Conservation (phyloP, 2,113 vertebrate species). For the Catharus minimus region DNA sequence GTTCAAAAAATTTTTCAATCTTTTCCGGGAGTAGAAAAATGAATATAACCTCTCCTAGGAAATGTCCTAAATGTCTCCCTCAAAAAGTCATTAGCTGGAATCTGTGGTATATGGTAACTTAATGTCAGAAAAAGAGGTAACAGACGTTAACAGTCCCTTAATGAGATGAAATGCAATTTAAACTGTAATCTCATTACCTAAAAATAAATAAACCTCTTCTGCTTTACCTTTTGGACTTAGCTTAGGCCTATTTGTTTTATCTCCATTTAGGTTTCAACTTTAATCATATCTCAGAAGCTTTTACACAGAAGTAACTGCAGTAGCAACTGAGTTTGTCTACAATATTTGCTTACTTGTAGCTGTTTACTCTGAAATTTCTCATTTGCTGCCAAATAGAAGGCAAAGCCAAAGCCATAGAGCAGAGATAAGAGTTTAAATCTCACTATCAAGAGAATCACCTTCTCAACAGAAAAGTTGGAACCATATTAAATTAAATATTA, state of each 20-base stretch:
- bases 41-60: conserved; percentile 40
- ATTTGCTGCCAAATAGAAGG: conserved; percentile 30
- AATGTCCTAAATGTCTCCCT: conserved; percentile 54
- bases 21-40: conserved; percentile 24
- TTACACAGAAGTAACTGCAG: conserved; percentile 17
- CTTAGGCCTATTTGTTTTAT: conserved; percentile 42
- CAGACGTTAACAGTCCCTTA: conserved; percentile 53
- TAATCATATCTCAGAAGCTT: conserved; percentile 51
- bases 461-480: neutral
- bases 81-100: conserved; percentile 58
- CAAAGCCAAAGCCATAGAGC: neutral
- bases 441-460: neutral
- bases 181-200: conserved; percentile 45
- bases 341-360: conserved; percentile 5
- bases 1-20: neutral
- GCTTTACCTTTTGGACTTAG: conserved; percentile 52
- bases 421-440: conserved; percentile 24
- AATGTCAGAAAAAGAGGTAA: conserved; percentile 63
- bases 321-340: neutral
- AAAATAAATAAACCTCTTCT: conserved; percentile 53
- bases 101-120: conserved; percentile 34
- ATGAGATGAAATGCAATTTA: conserved; percentile 59
- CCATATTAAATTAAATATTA: conserved; percentile 24
- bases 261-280: conserved; percentile 52
- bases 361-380: conserved; percentile 36